Percentiles rank a stretch among this genome's conserved stretches.
Conservation (phyloP, 2,888 invertebrate species). For the Muschampia plurimacula region DNA sequence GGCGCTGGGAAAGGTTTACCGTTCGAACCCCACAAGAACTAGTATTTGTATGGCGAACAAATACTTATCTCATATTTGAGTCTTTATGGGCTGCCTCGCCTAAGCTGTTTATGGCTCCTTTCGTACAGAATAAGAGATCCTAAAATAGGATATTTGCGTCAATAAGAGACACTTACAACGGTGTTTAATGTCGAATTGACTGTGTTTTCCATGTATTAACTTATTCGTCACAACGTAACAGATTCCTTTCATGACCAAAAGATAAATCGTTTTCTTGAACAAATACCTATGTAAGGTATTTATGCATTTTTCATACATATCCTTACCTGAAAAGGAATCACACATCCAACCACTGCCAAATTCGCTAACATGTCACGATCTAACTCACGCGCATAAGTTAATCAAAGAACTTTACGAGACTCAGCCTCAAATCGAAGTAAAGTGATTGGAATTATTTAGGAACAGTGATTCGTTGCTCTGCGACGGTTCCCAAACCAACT, state of each 20-base stretch:
- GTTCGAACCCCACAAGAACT: conserved; percentile 40
- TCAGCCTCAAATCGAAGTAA: conserved; percentile 54
- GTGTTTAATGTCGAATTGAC: conserved; percentile 5
- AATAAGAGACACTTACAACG: conserved; percentile 10
- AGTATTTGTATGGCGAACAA: conserved; percentile 40
- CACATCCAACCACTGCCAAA: conserved; percentile 44
- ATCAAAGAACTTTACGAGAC: conserved; percentile 67
- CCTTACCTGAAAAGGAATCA: not conserved
- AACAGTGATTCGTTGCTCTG: conserved; percentile 55
- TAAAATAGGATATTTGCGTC: conserved; percentile 35
- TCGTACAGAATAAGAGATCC: conserved; percentile 24
- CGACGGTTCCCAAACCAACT: conserved; percentile 49
- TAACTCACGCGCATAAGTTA: conserved; percentile 65
- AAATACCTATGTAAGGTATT: not conserved
- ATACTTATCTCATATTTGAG: conserved; percentile 39
- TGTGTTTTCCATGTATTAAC: not conserved
- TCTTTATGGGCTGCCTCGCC: conserved; percentile 38
- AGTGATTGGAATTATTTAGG: conserved; percentile 70
- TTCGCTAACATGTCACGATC: conserved; percentile 65
- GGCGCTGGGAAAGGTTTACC: conserved; percentile 37
- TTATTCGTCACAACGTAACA: not conserved
- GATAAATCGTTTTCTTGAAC: not conserved
- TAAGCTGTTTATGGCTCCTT: conserved; percentile 39
- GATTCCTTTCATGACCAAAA: not conserved
- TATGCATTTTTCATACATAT: not conserved